phyloP scores from a whole-genome alignment of 2,113 vertebrate genomes.

The Salvelinus sp. region DNA sequence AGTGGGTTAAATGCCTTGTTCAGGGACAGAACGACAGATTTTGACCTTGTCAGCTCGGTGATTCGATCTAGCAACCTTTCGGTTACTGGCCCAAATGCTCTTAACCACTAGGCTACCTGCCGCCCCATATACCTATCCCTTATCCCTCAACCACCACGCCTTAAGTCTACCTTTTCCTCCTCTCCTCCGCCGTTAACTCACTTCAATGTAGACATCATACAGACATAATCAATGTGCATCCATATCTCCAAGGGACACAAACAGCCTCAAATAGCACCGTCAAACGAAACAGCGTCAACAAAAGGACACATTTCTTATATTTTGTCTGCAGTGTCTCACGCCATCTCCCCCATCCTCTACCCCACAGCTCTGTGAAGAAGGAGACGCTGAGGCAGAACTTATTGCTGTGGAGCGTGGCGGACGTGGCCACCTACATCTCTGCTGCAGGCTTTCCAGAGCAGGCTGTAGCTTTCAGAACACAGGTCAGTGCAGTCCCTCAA shows the following conservation, averaged over 20 bases:
- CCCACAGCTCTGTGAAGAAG: conserved; percentile 73
- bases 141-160: neutral
- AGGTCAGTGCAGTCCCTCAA: conserved; percentile 69
- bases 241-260: neutral
- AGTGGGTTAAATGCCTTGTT: too few species aligned
- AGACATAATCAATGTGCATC: neutral
- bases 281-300: neutral
- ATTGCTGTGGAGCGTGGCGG: conserved; percentile 85
- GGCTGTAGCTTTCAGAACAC: conserved; percentile 83
- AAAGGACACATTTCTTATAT: neutral
- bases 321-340: conserved; percentile 7
- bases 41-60: too few species aligned
- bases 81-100: too few species aligned
- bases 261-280: neutral
- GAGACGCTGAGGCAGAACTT: conserved; percentile 79
- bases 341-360: neutral
- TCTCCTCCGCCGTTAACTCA: neutral
- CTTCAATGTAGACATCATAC: neutral
- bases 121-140: neutral
- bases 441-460: conserved; percentile 88
- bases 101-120: too few species aligned
- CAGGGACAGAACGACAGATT: too few species aligned
- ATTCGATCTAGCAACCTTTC: neutral
- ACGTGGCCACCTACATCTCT: conserved; percentile 87
- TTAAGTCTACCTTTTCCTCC: neutral